phyloP scores from a whole-genome alignment of 2,888 invertebrate genomes.

The Homarus gammarus region DNA sequence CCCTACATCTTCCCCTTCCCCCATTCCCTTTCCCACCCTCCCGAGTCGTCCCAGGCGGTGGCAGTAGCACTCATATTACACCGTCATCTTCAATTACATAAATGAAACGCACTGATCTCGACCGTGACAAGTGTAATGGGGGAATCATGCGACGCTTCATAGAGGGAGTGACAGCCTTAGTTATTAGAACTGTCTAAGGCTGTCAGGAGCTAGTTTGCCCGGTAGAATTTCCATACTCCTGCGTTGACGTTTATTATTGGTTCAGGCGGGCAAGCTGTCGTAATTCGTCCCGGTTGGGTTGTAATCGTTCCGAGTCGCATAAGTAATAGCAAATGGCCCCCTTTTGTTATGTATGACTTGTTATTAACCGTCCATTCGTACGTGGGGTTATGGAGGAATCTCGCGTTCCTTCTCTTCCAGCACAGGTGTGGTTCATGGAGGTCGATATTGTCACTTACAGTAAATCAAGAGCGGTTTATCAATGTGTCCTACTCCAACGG shows the following conservation, averaged over 20 bases:
- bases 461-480: no score
- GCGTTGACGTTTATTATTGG: neutral
- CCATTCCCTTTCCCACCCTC: neutral
- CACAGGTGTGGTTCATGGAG: no score
- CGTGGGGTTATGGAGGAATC: no score
- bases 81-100: constrained; percentile 62
- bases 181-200: constrained; percentile 27
- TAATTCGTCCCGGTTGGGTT: no score
- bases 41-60: neutral
- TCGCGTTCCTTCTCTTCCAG: no score
- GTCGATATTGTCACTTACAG: no score
- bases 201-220: constrained; percentile 24
- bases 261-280: no score
- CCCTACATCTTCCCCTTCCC: neutral
- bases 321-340: no score
- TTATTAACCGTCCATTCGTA: no score
- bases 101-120: constrained; percentile 45
- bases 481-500: no score
- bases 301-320: no score
- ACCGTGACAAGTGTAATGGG: constrained; percentile 56
- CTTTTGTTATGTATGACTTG: no score
- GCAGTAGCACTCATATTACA: constrained; percentile 18
- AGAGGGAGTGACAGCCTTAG: constrained; percentile 15
- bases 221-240: neutral
- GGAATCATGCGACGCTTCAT: constrained; percentile 43